Evolutionary conservation across 1,140 invertebrate species (phyloP).

Genomic region (Acromyrmex charruanus): DNA sequence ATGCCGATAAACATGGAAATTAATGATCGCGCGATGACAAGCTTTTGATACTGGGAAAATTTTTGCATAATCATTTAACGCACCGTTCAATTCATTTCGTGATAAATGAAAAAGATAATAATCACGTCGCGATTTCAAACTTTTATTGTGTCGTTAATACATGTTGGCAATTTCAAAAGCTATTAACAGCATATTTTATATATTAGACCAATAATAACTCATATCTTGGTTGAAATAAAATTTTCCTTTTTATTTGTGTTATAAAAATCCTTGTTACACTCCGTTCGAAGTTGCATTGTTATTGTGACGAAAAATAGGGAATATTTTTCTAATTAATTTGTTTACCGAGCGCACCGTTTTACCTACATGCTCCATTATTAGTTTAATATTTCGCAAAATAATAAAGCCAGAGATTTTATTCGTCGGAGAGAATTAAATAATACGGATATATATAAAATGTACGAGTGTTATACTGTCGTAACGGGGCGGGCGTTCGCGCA

Average conservation of each 20-base stretch:
- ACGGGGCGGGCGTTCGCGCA: slow-evolving; percentile 20
- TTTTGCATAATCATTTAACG: slow-evolving; percentile 41
- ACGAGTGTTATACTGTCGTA: background rate
- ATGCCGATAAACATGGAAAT: slow-evolving; percentile 58
- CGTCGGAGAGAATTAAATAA: slow-evolving; percentile 32
- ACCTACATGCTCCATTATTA: background rate
- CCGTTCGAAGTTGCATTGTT: background rate
- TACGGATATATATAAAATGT: slow-evolving; percentile 11
- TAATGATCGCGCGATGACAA: slow-evolving; percentile 57
- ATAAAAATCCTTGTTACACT: slow-evolving; percentile 1
- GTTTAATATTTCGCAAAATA: slow-evolving; percentile 45
- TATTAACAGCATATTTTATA: background rate
- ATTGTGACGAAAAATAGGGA: background rate
- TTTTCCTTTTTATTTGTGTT: background rate
- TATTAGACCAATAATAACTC: slow-evolving; percentile 1
- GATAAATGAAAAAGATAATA: slow-evolving; percentile 22
- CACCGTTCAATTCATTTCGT: slow-evolving; percentile 22
- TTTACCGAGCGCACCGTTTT: background rate
- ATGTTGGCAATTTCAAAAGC: background rate
- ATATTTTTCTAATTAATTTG: slow-evolving; percentile 50
- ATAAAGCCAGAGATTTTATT: slow-evolving; percentile 24
- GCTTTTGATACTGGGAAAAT: slow-evolving; percentile 24
- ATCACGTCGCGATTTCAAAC: slow-evolving; percentile 29
- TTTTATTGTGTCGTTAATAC: background rate
- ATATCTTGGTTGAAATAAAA: background rate